These are phyloP conservation scores for Protomyctophum bolini DNA, from an alignment of 2,113 vertebrate genomes.

Conservation along the genomic window DNA sequence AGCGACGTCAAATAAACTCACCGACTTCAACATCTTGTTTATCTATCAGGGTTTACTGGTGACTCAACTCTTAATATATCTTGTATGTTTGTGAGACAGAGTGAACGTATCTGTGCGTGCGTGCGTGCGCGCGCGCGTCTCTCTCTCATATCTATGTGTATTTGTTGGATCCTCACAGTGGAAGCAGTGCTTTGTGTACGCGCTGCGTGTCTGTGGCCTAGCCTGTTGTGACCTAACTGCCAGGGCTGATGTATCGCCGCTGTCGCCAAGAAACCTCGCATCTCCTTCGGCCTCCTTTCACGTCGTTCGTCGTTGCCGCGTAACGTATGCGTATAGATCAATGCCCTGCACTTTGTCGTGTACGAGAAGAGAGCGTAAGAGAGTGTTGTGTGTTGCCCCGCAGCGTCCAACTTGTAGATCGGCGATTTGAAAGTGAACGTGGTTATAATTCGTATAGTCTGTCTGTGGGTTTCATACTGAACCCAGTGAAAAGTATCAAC, in stretches of 20 bases:
- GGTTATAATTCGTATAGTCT: no score
- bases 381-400: no score
- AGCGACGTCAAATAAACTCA: constrained; percentile 57
- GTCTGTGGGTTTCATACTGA: no score
- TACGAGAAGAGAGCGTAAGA: no score
- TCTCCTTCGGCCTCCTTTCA: no score
- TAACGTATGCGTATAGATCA: no score
- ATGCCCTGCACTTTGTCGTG: no score
- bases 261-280: no score
- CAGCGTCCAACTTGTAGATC: no score
- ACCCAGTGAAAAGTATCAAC: no score
- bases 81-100: neutral
- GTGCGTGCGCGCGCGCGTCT: neutral
- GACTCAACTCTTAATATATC: constrained; percentile 40
- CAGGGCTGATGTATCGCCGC: constrained; percentile 27
- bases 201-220: constrained; percentile 56
- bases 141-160: constrained; percentile 12
- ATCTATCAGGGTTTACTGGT: constrained; percentile 48
- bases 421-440: no score
- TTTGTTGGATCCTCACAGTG: constrained; percentile 16
- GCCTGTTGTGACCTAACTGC: constrained; percentile 49
- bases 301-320: no score
- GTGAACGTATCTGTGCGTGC: neutral
- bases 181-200: constrained; percentile 19
- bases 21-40: constrained; percentile 52